These are phyloP conservation scores for Porites rus DNA, from an alignment of 92 coral and sea anemone species.

Conservation along the genomic window DNA sequence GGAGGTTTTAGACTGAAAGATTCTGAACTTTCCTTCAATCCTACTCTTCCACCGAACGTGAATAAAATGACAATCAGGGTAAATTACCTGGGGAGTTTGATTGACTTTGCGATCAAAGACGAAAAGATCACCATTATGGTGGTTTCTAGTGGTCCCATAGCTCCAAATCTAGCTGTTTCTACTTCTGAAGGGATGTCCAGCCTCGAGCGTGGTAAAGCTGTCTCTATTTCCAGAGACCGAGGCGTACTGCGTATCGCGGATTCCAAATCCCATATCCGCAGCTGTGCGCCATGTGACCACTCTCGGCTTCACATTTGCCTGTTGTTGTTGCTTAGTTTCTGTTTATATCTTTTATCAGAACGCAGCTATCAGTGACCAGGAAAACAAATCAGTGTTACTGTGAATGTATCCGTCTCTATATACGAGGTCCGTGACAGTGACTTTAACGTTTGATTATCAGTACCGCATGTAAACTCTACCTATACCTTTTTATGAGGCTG, in stretches of 20 bases:
- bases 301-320: slow-evolving; percentile 19
- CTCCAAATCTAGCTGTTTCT: slow-evolving; percentile 67
- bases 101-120: slow-evolving; percentile 53
- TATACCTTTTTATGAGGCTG: no score
- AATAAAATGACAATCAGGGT: slow-evolving; percentile 72
- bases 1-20: slow-evolving; percentile 78
- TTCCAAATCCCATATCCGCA: neutral
- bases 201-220: slow-evolving; percentile 51
- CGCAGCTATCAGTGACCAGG: neutral
- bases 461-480: no score
- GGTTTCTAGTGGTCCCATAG: slow-evolving; percentile 59
- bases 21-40: slow-evolving; percentile 63
- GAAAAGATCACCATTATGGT: slow-evolving; percentile 57
- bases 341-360: slow-evolving; percentile 2
- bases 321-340: slow-evolving; percentile 10
- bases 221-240: slow-evolving; percentile 42
- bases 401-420: neutral
- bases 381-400: neutral
- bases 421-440: no score
- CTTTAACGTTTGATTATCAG: no score
- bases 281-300: slow-evolving; percentile 18
- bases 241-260: slow-evolving; percentile 67
- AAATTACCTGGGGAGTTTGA: slow-evolving; percentile 73
- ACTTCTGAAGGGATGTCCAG: slow-evolving; percentile 18
- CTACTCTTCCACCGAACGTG: slow-evolving; percentile 73